Base-by-base conservation (phyloP, 2,888 invertebrate genomes). In the Volucella bombylans region DNA sequence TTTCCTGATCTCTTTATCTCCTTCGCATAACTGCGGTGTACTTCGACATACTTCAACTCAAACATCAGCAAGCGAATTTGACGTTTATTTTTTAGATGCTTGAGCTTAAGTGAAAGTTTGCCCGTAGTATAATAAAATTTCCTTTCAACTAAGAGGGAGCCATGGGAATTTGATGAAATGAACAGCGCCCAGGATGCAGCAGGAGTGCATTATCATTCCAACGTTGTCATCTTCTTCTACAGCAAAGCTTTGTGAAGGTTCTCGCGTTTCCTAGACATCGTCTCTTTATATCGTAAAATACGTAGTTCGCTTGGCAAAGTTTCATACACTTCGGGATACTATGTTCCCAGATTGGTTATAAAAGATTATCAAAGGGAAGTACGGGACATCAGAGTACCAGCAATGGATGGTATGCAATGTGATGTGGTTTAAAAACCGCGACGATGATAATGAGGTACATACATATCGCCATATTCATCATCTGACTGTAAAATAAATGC, bases 231-330 rank as follows among this genome's bases (percentile, higher is more conserved):
- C 31, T 6, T 6, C 31, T 6, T 31, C 31, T 31, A 31, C 4
- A 31, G 31, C 4, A 31, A 31, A 31, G 31, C 31, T 31, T 31
- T 45, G 41, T 52, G 67, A 39, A 67, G 47, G 67, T 55, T 59
- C 52, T 61, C 23, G 23, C 52, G 6, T 6, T 6, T 31, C 57
- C 43, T 65, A 71, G 59, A 62, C 65, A 41, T 57, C 47, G 31
- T 62, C 82, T 54, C 59, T 69, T 74, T 68, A 68, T 69, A 45
- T 41, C 23, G 64, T 69, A 78, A 69, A 59, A 39, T 67, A 69
- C 69, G 79, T 74, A 79, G 71, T 80, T 83, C 79, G 59, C 74
- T 83, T 83, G 74, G 69, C 65, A 64, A 23, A 41, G 50, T 73
- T 68, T 68, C 57, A 68, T 69, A 68, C 62, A 78, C 78, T 78